Conservation (phyloP, 2,113 vertebrate genomes). For the Apteryx owenii region DNA sequence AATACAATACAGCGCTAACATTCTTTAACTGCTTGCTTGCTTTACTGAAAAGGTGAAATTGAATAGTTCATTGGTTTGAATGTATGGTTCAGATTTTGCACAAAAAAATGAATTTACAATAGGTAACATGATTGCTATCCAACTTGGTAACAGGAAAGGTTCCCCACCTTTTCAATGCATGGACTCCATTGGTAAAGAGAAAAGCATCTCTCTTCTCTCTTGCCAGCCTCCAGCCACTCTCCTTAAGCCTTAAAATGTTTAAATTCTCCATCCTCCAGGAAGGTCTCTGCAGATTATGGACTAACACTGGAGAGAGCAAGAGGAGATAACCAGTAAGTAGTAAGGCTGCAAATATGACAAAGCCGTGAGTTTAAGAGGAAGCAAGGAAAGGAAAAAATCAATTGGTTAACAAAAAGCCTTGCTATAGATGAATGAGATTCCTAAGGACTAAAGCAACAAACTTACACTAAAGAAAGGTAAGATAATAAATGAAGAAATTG, state of each 20-base stretch:
- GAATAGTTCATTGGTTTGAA: not conserved
- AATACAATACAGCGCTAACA: not conserved
- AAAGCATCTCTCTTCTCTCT: not conserved
- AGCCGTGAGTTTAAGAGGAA: not conserved
- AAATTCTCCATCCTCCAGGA: not conserved
- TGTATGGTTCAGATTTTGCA: not conserved
- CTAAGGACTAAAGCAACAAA: not conserved
- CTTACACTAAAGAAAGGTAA: not conserved
- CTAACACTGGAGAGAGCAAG: not conserved
- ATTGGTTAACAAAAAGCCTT: not conserved
- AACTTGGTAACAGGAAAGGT: not conserved
- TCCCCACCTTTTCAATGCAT: not conserved
- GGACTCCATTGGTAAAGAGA: not conserved
- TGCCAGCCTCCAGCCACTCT: not conserved
- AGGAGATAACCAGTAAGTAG: not conserved
- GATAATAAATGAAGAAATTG: not conserved
- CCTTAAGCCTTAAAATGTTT: not conserved
- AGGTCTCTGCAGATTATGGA: not conserved
- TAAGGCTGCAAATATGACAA: not conserved
- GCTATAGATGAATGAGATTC: not conserved
- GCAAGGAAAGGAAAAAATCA: not conserved
- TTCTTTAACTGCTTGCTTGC: not conserved
- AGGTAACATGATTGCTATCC: not conserved
- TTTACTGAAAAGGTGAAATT: not conserved
- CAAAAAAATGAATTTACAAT: not conserved